These are phyloP conservation scores for Trididemnum miniatum DNA, from an alignment of 23 tunicate species.

Conservation along the genomic window DNA sequence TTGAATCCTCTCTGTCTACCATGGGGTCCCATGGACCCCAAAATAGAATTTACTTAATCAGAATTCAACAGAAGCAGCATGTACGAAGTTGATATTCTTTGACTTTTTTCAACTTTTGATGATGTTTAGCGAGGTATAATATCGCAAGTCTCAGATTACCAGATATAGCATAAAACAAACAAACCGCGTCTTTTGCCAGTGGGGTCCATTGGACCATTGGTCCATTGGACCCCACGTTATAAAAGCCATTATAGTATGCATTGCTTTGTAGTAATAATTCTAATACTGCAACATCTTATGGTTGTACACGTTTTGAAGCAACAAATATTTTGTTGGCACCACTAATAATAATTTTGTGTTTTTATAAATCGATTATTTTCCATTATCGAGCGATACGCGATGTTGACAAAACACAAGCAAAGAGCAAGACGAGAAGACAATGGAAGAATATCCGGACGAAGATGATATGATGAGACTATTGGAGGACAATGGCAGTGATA, in stretches of 20 bases:
- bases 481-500: too few species aligned
- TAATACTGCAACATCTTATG: too few species aligned
- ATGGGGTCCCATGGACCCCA: conserved; percentile 31
- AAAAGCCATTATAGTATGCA: too few species aligned
- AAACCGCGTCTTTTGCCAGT: conserved; percentile 7
- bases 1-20: conserved; percentile 33
- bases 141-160: conserved; percentile 1
- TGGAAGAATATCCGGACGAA: too few species aligned
- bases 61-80: background rate
- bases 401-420: background rate
- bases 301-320: background rate
- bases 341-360: background rate
- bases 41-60: conserved; percentile 5
- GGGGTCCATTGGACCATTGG: conserved; percentile 31
- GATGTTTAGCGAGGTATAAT: conserved; percentile 4
- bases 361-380: background rate
- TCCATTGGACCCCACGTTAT: conserved; percentile 33
- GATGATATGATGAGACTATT: background rate
- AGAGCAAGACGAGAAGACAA: too few species aligned
- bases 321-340: background rate
- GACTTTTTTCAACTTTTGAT: conserved; percentile 19
- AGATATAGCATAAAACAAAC: background rate
- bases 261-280: background rate
- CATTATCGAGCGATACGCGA: background rate
- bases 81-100: background rate